These are phyloP conservation scores for Onychomys arenicola DNA, from an alignment of 2,797 vertebrate species.

Conservation along the genomic window DNA sequence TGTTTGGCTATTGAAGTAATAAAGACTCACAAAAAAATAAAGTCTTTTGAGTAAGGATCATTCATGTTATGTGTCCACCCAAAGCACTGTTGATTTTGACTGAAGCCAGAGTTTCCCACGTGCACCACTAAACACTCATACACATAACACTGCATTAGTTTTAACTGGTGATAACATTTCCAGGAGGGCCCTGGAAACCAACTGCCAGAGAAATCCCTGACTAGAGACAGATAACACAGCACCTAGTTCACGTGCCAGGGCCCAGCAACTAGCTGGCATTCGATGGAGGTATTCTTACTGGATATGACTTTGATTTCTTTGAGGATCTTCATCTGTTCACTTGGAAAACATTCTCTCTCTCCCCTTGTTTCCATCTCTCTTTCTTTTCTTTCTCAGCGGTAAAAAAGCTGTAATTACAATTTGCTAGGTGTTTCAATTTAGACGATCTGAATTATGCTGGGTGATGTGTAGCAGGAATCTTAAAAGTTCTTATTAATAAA, in stretches of 20 bases:
- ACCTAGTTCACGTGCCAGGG: background rate
- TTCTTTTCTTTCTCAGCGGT: background rate
- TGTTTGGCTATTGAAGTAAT: constrained; percentile 46
- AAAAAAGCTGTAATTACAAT: background rate
- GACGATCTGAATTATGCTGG: background rate
- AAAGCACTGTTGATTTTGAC: constrained; percentile 49
- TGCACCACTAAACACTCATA: constrained; percentile 12
- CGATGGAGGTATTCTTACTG: background rate
- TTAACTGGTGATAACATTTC: constrained; percentile 50
- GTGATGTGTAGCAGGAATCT: no score
- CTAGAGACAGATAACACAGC: constrained; percentile 19
- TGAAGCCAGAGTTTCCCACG: constrained; percentile 4
- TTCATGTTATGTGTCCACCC: background rate
- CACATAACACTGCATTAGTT: constrained; percentile 57
- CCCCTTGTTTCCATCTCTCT: background rate
- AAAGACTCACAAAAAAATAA: constrained; percentile 59
- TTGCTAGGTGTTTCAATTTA: background rate
- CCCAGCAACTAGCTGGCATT: background rate
- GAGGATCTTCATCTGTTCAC: background rate
- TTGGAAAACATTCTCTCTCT: background rate
- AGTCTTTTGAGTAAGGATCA: constrained; percentile 42
- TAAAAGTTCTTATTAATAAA: no score
- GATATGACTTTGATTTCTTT: background rate
- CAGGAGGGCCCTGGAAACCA: background rate
- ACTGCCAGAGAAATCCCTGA: constrained; percentile 40